Base-by-base conservation (phyloP, 2,113 vertebrate species). In the Apus apus region DNA sequence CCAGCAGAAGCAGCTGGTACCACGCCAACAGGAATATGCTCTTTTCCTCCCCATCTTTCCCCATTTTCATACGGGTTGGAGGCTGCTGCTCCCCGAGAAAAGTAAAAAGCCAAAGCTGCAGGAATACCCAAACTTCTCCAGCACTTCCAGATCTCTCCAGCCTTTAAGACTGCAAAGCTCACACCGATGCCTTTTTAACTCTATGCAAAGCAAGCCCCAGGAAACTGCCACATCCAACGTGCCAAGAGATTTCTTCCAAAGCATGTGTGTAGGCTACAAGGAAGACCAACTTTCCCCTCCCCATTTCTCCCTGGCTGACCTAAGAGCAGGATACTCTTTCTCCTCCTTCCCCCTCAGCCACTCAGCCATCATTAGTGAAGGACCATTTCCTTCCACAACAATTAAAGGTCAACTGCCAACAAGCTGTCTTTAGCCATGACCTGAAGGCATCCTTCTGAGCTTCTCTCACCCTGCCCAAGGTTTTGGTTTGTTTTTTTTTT, bases 271-370 rank as follows among this genome's bases (percentile, higher is more conserved):
- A 46, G 32, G 43, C 30, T 29, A 38, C 29, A 18, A 18, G 46
- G 27, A 79, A 38, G 50, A 30, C 40, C 71, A 32, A 14, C 13
- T 51, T 76, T 53, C 60, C 60, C 25, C 19, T 66, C 53, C 17
- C 27, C 1, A 2, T 13, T 48, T 19, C 53, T 60, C 27, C 56
- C 27, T 0, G 5, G 2, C 78, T 83, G 51, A 40, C 11, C 20
- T 25, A 7, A 14, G 38, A 0, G 1, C 11, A 26, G 29, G 54
- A 73, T 40, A 60, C 27, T 83, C 53, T 34, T 34, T 40, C 68
- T 75, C 46, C 78, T 32, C 13, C 67, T 50, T 77, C 65, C 46
- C 48, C 40, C 66, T 60, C 74, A 70, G 72, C 64, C 65, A 12
- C 62, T 62, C 61, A 51, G 46, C 54, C 48, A 51, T n/a, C 70